phyloP scores from a whole-genome alignment of 53 echinoderm and acorn worm genomes.

The Crossaster papposus region DNA sequence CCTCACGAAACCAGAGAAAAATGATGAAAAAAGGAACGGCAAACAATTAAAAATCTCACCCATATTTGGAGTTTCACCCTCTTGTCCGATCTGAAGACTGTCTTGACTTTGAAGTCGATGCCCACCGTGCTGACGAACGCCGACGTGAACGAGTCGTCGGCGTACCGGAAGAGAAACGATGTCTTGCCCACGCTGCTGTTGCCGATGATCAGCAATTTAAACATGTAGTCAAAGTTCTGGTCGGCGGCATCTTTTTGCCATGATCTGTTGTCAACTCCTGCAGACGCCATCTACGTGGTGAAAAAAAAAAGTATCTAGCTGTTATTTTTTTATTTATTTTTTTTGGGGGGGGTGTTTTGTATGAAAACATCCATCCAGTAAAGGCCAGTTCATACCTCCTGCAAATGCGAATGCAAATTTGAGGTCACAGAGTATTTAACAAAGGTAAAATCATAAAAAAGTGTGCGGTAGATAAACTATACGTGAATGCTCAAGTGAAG shows the following conservation, averaged over 20 bases:
- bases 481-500: no score
- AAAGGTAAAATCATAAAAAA: no score
- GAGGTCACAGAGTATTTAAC: no score
- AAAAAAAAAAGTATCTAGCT: not conserved
- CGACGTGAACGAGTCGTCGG: conserved; percentile 98
- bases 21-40: no score
- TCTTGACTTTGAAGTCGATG: conserved; percentile 99
- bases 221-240: conserved; percentile 99
- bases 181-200: conserved; percentile 99
- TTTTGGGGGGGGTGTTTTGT: no score
- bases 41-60: conserved; percentile 69
- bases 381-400: no score
- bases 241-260: conserved; percentile 99
- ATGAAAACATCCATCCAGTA: no score
- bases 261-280: conserved; percentile 98
- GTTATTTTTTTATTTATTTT: not conserved
- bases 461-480: no score
- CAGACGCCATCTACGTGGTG: conserved; percentile 91
- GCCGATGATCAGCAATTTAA: conserved; percentile 99
- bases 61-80: conserved; percentile 99
- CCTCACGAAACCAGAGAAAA: no score
- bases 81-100: conserved; percentile 99
- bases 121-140: conserved; percentile 99
- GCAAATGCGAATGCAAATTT: no score
- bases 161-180: conserved; percentile 99